Evolutionary conservation across 1,140 invertebrate species (phyloP), one percentile per base, ranked within the genome.

Genomic region (Belonocnema kinseyi): DNA sequence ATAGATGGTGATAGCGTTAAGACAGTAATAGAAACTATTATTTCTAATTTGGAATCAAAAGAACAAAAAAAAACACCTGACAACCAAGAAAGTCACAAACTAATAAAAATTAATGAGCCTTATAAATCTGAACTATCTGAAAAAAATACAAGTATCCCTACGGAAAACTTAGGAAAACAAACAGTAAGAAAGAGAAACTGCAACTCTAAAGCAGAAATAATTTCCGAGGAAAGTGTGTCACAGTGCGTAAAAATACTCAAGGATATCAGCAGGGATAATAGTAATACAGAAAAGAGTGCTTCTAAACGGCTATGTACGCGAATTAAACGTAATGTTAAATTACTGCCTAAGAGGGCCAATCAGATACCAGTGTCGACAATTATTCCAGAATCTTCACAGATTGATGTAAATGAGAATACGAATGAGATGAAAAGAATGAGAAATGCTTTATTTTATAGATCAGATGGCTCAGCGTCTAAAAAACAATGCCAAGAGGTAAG

Each of bases 241-340:
- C 85, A 81, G 12, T 83, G 77, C 74, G 86, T 91, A 7, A 88
- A 86, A 81, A 85, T 91, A 40, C 26, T 88, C 0, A 85, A 70
- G 61, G 78, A 80, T 26, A n/a, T 61, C 19, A n/a, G 50, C 12
- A 51, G 19, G 71, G 71, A 74, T 74, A 72, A 50, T 17, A 73
- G 10, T 13, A 53, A 16, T 17, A 70, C 51, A 13, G 77, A 71
- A 72, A 78, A 76, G 58, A 74, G 79, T 71, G 70, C 73, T 7
- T 58, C 78, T 2, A 89, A 88, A 75, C 90, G 89, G 88, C 84
- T 83, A 1, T 87, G 87, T 72, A 66, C 85, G 40, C 82, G 90
- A 19, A 91, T 91, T 51, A 88, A 91, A 54, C 83, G 89, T 14
- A 91, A 91, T 51, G 87, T 90, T 16, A 91, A 91, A 73, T 77